Base-by-base conservation (phyloP, 2,797 vertebrate genomes). In the Perdix hodgsoniae region DNA sequence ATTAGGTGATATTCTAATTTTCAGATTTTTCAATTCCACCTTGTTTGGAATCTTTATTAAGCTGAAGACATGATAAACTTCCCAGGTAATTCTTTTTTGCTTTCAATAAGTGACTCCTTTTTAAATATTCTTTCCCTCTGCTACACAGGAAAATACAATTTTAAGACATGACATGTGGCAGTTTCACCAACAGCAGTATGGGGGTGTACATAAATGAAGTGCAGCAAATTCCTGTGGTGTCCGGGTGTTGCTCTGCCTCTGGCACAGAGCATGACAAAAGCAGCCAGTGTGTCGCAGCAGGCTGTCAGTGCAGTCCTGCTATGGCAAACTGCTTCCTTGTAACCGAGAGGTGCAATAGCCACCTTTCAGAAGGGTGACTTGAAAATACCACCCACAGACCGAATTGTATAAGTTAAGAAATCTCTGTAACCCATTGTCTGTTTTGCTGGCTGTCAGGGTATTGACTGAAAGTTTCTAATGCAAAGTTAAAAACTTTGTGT, bases 361-460 rank as follows among this genome's bases (percentile, higher is more conserved):
- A 65, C 78, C 50, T 65, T 52, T 91, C 39, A 6, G 64, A 39
- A 73, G 45, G 61, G 26, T 76, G 89, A 54, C 64, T 31, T 78
- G 15, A 70, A 56, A 93, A 39, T 49, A n/a, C 73, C 50, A 57
- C 86, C 69, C 72, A 77, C 69, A 63, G 39, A 21, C 0, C 54
- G 63, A 64, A 65, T 86, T 73, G 83, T 83, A 61, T 57, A 7
- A 12, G 1, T 63, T 66, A 65, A 9, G 37, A n/a, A 64, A 83
- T 64, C 47, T 66, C 52, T 76, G 75, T 47, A 82, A 35, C 33
- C 52, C 76, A 1, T 91, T 86, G 45, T 2, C 37, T 81, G 44
- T 90, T 93, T 91, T 60, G 40, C 44, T 92, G 24, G n/a, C 70
- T 95, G 73, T 75, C 11, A 12, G 15, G 54, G 3, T 91, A 73